Evolutionary conservation across 2,113 vertebrate genomes (phyloP).

Genomic region (Gopherus flavomarginatus): DNA sequence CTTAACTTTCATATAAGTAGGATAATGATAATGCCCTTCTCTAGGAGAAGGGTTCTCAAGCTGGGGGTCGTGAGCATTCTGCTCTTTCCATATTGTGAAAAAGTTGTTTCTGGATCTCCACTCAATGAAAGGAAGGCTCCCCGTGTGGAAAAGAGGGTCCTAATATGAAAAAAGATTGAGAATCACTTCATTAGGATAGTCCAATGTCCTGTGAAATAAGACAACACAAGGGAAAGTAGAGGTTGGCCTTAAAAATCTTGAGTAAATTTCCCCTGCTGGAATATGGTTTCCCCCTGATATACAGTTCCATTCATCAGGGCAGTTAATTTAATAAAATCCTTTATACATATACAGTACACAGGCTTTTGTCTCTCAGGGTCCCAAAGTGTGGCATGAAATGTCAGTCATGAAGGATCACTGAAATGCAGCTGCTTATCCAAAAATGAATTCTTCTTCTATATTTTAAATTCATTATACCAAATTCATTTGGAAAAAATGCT

Average conservation of each 20-base stretch:
- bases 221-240: background rate
- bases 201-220: background rate
- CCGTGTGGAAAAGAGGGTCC: accelerated
- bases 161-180: accelerated
- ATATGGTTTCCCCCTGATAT: background rate
- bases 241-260: background rate
- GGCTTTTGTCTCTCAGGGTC: background rate
- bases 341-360: background rate
- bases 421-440: background rate
- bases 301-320: background rate
- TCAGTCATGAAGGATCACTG: background rate
- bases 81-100: accelerated
- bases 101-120: background rate
- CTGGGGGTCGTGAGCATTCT: accelerated
- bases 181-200: background rate
- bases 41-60: background rate
- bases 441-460: background rate
- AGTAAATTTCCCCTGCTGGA: background rate
- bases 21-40: background rate
- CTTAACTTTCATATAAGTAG: background rate
- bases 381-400: background rate
- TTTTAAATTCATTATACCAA: background rate
- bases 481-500: background rate
- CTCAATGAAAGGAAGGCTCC: accelerated
- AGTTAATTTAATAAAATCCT: background rate